These are phyloP conservation scores for Perizoma affinitatum DNA, from an alignment of 2,888 invertebrate species.

Conservation along the genomic window DNA sequence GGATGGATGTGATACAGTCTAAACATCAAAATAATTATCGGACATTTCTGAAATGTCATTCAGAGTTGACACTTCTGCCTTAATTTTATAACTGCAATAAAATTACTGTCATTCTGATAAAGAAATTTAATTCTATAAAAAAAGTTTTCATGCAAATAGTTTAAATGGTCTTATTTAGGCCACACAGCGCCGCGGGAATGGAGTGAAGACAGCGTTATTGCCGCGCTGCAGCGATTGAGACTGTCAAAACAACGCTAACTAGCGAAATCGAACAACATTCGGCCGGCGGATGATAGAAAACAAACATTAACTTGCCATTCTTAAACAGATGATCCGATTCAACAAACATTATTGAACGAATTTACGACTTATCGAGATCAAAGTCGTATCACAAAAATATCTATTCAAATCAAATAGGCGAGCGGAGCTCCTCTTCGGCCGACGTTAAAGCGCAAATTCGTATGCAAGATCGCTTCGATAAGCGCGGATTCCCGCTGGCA, in stretches of 20 bases:
- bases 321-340: conserved; percentile 71
- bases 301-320: conserved; percentile 78
- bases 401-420: conserved; percentile 49
- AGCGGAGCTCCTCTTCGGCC: conserved; percentile 47
- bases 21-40: conserved; percentile 19
- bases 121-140: conserved; percentile 39
- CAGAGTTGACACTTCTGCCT: conserved; percentile 14
- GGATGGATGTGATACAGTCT: conserved; percentile 8
- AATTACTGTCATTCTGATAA: conserved; percentile 34
- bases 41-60: conserved; percentile 17
- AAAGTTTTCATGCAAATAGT: conserved; percentile 45
- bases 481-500: conserved; percentile 53
- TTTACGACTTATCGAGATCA: conserved; percentile 76
- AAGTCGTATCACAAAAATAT: conserved; percentile 67
- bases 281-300: conserved; percentile 78
- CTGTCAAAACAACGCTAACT: conserved; percentile 81
- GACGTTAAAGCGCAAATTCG: conserved; percentile 58
- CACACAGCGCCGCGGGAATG: conserved; percentile 56
- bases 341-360: conserved; percentile 73
- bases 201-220: conserved; percentile 75
- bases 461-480: conserved; percentile 52
- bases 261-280: conserved; percentile 77
- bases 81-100: conserved; percentile 22
- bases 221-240: conserved; percentile 66
- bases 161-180: conserved; percentile 51